Percentiles rank a stretch among this genome's conserved stretches.
Conservation (phyloP, 2,113 vertebrate genomes). For the Merops nubicus region DNA sequence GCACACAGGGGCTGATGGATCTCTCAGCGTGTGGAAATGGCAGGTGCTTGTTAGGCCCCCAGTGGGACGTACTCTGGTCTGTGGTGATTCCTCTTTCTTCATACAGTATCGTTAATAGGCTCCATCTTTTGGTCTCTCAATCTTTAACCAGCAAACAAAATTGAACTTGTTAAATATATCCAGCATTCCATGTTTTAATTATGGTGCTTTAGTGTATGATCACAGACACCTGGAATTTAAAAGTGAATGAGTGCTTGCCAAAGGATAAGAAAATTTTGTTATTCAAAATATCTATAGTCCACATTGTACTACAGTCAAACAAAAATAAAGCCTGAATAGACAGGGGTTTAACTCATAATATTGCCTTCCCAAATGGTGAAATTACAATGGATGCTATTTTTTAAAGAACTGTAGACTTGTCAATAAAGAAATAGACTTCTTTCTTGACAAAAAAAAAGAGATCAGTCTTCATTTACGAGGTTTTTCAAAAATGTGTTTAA, state of each 20-base stretch:
- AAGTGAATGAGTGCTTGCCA: not conserved
- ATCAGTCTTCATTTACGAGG: not conserved
- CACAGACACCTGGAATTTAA: not conserved
- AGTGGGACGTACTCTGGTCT: constrained; percentile 14
- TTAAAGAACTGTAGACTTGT: not conserved
- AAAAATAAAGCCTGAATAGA: not conserved
- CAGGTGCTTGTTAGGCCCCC: constrained; percentile 49
- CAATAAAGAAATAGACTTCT: not conserved
- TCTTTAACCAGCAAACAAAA: constrained; percentile 4
- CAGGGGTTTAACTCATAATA: not conserved
- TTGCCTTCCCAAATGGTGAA: not conserved
- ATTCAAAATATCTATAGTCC: not conserved
- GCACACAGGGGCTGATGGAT: constrained; percentile 42
- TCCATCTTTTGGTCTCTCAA: not conserved
- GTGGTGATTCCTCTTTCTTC: not conserved
- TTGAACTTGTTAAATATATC: not conserved
- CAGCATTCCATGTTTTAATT: not conserved
- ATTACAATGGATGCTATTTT: not conserved
- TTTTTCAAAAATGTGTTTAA: not conserved
- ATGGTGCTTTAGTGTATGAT: not conserved
- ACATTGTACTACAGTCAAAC: not conserved
- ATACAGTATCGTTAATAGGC: not conserved
- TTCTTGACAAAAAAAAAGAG: not conserved
- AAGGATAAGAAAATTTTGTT: not conserved
- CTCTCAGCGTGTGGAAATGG: constrained; percentile 21